Evolutionary conservation across 2,797 vertebrate genomes (phyloP), one percentile per base, ranked within the genome.

Genomic region (Cyprinella venusta): DNA sequence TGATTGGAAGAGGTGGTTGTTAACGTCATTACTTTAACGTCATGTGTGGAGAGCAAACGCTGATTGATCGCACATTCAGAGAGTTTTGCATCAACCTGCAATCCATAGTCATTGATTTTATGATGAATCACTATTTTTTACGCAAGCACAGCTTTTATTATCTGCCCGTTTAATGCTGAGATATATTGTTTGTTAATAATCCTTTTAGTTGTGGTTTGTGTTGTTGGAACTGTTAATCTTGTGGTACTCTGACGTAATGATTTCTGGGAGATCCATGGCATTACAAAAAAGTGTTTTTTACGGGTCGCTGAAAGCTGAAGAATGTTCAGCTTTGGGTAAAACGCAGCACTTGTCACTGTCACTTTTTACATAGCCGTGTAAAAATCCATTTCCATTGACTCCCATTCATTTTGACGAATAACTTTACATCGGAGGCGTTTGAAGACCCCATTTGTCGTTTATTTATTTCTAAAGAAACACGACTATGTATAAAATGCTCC

Each of bases 51-150:
- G 21, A 59, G 36, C 8, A 15, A 59, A 54, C 9, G 48, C 71
- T 40, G 52, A 76, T 76, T 59, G 52, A 59, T 24, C n/a, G 36
- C 52, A 9, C 72, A 76, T 59, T 76, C 52, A 56, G 33, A 56
- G 33, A 40, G 52, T 24, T 59, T 54, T 21, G 13, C 71, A 15
- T 54, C 72, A 76, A 24, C 50, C 30, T 36, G 8, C 21, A 33
- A 56, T 38, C 19, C 52, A 76, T 8, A 26, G 13, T 59, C 21
- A 76, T 59, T 26, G 52, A 76, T 24, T 59, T 24, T 40, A 59
- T 76, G 21, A 76, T 16, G 21, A 76, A 6, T 76, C 72, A 1
- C 15, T 59, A 2, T 40, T 40, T 59, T 76, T 40, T 76, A 40
- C 8, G 3, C 15, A 59, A 76, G 52, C 72, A 76, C 36, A 59